Evolutionary conservation across 2,113 vertebrate genomes (phyloP).

Genomic region (Hiodon tergisus): DNA sequence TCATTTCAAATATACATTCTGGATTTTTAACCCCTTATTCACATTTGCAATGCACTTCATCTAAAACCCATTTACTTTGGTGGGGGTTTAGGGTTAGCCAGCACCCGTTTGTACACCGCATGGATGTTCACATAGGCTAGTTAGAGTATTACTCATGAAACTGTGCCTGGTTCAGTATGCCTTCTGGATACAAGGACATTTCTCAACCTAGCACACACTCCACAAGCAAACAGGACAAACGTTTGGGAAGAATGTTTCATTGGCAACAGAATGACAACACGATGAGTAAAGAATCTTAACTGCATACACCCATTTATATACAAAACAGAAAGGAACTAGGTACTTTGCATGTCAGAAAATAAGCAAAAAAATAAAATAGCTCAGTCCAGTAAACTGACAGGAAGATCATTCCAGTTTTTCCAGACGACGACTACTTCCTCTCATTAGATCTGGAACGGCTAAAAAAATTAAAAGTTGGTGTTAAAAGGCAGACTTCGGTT

Average conservation of each 20-base stretch:
- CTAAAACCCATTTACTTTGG: too few species aligned
- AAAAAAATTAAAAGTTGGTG: background rate
- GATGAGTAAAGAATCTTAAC: conserved; percentile 23
- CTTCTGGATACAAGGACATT: background rate
- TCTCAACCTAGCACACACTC: background rate
- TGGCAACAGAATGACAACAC: conserved; percentile 9
- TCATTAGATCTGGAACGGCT: conserved; percentile 96
- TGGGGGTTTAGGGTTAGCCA: too few species aligned
- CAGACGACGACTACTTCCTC: conserved; percentile 69
- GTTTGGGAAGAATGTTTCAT: conserved; percentile 17
- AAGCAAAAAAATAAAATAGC: conserved; percentile 28
- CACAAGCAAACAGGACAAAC: conserved; percentile 34
- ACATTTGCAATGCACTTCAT: background rate
- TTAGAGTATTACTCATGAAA: too few species aligned
- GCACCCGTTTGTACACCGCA: too few species aligned
- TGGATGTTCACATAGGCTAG: too few species aligned
- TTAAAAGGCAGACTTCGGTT: too few species aligned
- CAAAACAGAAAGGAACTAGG: conserved; percentile 26
- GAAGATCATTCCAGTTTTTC: conserved; percentile 35
- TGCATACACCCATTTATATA: conserved; percentile 39
- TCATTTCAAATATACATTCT: background rate
- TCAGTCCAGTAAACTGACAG: conserved; percentile 37
- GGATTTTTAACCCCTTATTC: background rate
- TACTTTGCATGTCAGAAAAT: conserved; percentile 27
- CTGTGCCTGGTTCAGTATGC: too few species aligned